Conservation (phyloP, 2,113 vertebrate genomes). For the Pelecanoides urinatrix region DNA sequence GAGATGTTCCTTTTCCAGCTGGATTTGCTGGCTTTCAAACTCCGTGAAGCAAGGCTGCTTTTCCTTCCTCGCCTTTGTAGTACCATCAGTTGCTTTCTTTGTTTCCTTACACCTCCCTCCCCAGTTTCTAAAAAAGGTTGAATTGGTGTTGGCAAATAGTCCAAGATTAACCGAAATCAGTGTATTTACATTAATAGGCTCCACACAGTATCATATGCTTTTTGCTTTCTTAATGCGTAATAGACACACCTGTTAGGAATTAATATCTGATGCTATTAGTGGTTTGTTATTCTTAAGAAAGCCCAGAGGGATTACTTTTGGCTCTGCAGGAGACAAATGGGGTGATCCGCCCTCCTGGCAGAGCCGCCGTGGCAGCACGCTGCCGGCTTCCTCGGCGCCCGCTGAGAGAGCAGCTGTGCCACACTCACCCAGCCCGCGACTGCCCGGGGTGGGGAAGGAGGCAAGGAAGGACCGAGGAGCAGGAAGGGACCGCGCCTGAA, state of each 20-base stretch:
- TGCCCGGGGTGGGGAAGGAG: neutral
- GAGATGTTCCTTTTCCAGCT: neutral
- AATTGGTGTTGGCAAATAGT: neutral
- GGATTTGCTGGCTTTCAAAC: neutral
- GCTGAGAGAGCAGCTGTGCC: neutral
- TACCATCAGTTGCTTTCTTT: neutral
- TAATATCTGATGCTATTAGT: neutral
- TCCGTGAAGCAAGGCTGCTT: neutral
- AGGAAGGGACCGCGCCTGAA: neutral
- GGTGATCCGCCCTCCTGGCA: neutral
- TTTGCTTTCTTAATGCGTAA: neutral
- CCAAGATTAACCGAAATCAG: neutral
- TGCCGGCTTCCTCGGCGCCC: neutral
- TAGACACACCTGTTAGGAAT: neutral
- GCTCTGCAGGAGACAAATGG: neutral
- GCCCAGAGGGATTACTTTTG: neutral
- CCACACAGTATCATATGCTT: neutral
- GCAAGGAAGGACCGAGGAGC: neutral
- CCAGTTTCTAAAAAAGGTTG: neutral
- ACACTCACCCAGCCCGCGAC: neutral
- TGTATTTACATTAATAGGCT: neutral
- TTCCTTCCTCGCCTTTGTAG: neutral
- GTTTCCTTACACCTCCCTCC: neutral
- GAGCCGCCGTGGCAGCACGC: fast-evolving
- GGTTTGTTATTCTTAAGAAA: neutral